Evolutionary conservation across 1,140 invertebrate species (phyloP).

Genomic region (Sweltsa coloradensis): DNA sequence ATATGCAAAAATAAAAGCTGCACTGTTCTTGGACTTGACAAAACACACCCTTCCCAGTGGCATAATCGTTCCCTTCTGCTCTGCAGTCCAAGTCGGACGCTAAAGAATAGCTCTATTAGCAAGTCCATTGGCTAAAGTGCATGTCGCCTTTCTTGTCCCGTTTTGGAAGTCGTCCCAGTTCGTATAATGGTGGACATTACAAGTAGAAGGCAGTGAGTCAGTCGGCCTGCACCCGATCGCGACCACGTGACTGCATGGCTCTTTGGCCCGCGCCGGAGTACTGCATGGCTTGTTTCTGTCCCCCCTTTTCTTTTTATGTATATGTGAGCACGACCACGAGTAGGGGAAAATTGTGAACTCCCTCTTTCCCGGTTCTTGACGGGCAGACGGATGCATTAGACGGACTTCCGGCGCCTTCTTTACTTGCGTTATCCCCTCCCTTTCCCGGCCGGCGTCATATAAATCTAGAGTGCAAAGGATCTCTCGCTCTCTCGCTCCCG

Average conservation of each 20-base stretch:
- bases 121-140: no score
- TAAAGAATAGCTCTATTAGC: no score
- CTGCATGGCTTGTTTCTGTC: slow-evolving; percentile 2
- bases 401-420: slow-evolving; percentile 12
- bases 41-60: no score
- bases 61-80: no score
- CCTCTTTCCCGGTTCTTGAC: background rate
- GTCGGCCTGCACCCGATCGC: no score
- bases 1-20: no score
- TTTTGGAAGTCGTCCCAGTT: slow-evolving; percentile 8
- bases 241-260: no score
- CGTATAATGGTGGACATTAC: slow-evolving; percentile 7
- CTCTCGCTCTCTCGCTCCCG: background rate
- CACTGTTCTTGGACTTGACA: no score
- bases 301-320: slow-evolving; percentile 1
- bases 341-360: background rate
- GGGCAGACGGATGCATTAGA: slow-evolving; percentile 12
- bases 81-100: no score
- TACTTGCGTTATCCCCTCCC: background rate
- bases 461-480: slow-evolving; percentile 2
- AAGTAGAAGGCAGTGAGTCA: no score
- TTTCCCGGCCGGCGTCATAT: background rate
- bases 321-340: background rate
- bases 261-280: no score
- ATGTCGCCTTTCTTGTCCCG: no score